phyloP scores from a whole-genome alignment of 2,888 invertebrate species.

The Caenorhabditis virilis region DNA sequence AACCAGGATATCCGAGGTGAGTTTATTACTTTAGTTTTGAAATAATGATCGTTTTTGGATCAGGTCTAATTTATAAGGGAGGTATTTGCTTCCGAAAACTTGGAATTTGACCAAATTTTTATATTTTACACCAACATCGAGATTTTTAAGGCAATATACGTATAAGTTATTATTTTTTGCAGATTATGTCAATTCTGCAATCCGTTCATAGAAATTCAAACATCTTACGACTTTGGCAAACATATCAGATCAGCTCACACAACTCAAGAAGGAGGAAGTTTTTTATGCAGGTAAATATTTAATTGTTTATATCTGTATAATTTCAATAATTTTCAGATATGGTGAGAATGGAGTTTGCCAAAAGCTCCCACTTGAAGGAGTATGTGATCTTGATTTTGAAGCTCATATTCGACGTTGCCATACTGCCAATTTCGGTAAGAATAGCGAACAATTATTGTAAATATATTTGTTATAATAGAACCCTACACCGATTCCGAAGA shows the following conservation, averaged over 20 bases:
- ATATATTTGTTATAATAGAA: neutral
- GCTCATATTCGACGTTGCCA: constrained; percentile 80
- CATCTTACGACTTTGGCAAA: constrained; percentile 41
- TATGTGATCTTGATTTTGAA: constrained; percentile 85
- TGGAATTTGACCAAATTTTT: no score
- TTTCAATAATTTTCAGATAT: constrained; percentile 74
- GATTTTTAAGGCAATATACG: no score
- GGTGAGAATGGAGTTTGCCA: constrained; percentile 85
- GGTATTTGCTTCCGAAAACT: no score
- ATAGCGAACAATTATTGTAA: no score
- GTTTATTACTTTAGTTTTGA: neutral
- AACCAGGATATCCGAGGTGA: constrained; percentile 26
- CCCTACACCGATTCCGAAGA: constrained; percentile 3
- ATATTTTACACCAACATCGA: no score
- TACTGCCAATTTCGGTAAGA: no score
- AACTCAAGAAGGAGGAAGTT: constrained; percentile 62
- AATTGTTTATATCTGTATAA: neutral
- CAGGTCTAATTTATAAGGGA: no score
- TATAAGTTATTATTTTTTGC: no score
- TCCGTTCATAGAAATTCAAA: constrained; percentile 32
- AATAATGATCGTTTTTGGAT: no score
- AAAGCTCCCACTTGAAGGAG: constrained; percentile 85
- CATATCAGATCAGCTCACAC: constrained; percentile 57
- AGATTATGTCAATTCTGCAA: constrained; percentile 41
- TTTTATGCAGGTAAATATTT: constrained; percentile 53